Evolutionary conservation across 30 jellyfish, hydroid and myxozoan genomes (phyloP).

Genomic region (Aurelia aurita complex sp. Pacific): DNA sequence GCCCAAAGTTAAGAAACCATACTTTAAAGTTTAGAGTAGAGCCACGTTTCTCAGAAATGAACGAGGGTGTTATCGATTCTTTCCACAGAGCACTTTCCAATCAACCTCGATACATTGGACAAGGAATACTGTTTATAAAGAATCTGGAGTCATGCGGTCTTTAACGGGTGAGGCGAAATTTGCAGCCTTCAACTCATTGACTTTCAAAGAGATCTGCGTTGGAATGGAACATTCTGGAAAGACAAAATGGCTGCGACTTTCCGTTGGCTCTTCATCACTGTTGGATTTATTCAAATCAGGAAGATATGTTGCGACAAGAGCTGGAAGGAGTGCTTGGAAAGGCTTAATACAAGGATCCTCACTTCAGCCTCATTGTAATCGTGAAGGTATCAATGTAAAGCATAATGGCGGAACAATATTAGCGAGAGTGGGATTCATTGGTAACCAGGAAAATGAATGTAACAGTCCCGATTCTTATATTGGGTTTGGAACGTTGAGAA

Average conservation of each 20-base stretch:
- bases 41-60: too few relatives aligned
- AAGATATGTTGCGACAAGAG: neutral
- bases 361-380: slow-evolving; percentile 4
- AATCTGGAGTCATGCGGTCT: neutral
- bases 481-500: neutral
- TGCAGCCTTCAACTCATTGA: slow-evolving; percentile 19
- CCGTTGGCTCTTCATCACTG: neutral
- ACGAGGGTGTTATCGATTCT: neutral
- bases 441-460: slow-evolving; percentile 7
- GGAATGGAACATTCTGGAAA: slow-evolving; percentile 14
- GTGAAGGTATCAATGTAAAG: slow-evolving; percentile 21
- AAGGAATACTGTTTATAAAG: slow-evolving; percentile 4
- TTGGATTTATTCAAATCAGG: neutral
- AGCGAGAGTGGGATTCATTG: neutral
- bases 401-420: neutral
- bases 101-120: slow-evolving; percentile 7
- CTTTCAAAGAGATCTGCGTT: slow-evolving; percentile 13
- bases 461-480: slow-evolving; percentile 1
- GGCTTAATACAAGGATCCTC: slow-evolving; percentile 2
- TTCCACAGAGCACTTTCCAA: slow-evolving; percentile 8
- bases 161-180: slow-evolving; percentile 14
- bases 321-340: slow-evolving; percentile 5
- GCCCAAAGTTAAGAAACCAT: too few relatives aligned
- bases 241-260: slow-evolving; percentile 19
- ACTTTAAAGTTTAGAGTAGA: too few relatives aligned